Evolutionary conservation across 2,888 invertebrate genomes (phyloP).

Genomic region (Theretra japonica): DNA sequence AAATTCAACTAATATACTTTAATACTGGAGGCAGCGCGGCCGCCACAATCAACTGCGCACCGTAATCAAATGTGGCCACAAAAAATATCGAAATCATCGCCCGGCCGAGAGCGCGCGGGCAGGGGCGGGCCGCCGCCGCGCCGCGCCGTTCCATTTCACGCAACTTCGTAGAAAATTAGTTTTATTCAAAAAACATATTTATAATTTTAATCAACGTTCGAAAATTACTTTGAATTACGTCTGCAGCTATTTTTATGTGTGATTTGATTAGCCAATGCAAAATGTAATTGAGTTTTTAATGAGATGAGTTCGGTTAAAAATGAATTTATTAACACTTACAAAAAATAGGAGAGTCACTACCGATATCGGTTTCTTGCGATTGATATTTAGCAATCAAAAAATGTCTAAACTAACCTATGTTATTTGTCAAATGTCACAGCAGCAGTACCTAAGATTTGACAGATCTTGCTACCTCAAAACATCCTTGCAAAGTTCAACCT

Average conservation of each 20-base stretch:
- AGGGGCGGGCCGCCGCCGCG: slow-evolving; percentile 29
- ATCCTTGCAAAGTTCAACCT: no score
- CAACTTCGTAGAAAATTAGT: slow-evolving; percentile 33
- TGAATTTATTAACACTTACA: background rate
- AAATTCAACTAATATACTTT: slow-evolving; percentile 23
- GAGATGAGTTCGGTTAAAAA: background rate
- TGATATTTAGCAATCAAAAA: background rate
- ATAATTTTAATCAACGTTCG: slow-evolving; percentile 27
- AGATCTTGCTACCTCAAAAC: no score
- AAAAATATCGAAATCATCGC: slow-evolving; percentile 52
- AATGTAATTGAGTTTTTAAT: slow-evolving; percentile 15
- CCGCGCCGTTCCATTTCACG: slow-evolving; percentile 30
- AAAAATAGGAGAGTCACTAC: background rate
- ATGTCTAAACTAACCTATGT: no score
- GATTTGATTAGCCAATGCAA: slow-evolving; percentile 20
- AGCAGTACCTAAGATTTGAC: no score
- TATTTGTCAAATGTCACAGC: no score
- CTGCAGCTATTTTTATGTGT: slow-evolving; percentile 17
- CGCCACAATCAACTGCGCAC: slow-evolving; percentile 56
- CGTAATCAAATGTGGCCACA: slow-evolving; percentile 67
- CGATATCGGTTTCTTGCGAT: background rate
- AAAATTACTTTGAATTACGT: slow-evolving; percentile 27
- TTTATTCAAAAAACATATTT: slow-evolving; percentile 31
- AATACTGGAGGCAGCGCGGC: slow-evolving; percentile 32
- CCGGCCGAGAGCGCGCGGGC: slow-evolving; percentile 34